Percentiles rank a stretch among this genome's conserved stretches.
Evolutionary conservation across 2,888 invertebrate genomes (phyloP).

Genomic region (Mylabris sibirica): DNA sequence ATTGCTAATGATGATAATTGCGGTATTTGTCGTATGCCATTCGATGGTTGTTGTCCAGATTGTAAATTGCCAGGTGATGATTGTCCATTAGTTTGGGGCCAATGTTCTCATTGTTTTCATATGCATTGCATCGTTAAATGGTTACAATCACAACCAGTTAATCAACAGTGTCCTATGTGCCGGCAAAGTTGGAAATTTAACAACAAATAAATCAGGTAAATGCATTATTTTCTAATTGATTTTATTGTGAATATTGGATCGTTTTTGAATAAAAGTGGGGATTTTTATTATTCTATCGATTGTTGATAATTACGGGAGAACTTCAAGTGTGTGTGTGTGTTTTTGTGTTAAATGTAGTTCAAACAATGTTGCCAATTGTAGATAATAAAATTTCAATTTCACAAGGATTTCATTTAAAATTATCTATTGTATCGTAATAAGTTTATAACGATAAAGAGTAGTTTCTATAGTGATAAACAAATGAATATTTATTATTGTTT

Average conservation of each 20-base stretch:
- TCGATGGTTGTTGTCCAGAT: slow-evolving; percentile 98
- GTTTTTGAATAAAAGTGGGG: background rate
- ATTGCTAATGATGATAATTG: slow-evolving; percentile 98
- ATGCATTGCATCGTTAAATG: slow-evolving; percentile 99
- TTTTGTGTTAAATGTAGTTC: slow-evolving; percentile 1
- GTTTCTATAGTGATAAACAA: no score
- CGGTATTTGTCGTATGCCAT: slow-evolving; percentile 98
- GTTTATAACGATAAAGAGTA: no score
- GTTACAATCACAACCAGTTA: slow-evolving; percentile 90
- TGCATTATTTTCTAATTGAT: no score
- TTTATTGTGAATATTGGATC: no score
- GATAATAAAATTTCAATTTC: background rate
- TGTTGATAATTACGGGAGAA: background rate
- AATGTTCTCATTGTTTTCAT: slow-evolving; percentile 99
- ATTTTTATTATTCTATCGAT: background rate
- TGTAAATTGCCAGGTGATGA: slow-evolving; percentile 98
- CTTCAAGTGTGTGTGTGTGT: background rate
- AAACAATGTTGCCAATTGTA: slow-evolving; percentile 11
- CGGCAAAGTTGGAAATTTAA: slow-evolving; percentile 99
- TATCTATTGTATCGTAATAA: background rate
- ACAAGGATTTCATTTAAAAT: background rate
- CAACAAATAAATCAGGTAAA: slow-evolving; percentile 65
- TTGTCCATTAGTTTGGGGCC: slow-evolving; percentile 98
- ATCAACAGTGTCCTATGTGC: slow-evolving; percentile 95
- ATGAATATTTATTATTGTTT: background rate